Evolutionary conservation across 2,797 vertebrate genomes (phyloP), one percentile per base, ranked within the genome.

Genomic region (Urocyon cinereoargenteus): DNA sequence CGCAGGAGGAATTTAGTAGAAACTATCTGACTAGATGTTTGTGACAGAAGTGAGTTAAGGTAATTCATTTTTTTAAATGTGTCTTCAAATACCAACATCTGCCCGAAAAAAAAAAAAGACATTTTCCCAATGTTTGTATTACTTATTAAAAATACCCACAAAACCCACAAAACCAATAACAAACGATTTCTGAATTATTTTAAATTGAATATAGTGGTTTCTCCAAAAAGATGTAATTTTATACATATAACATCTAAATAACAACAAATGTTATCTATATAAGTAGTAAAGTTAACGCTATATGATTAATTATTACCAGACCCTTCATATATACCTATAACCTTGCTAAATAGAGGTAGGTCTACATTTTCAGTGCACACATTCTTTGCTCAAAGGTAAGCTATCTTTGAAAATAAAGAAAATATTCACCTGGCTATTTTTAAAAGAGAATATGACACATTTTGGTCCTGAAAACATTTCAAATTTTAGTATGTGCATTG

Each of bases 31-130:
- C 95, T 97, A 0, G 72, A 1, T 61, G 64, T 61, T 94, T 97
- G 19, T 90, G 83, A 97, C 61, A 79, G 83, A 97, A 85, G 72
- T 86, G 55, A 96, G 5, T 94, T 59, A 66, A 89, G n/a, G 40
- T 91, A 92, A 95, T 93, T 96, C 90, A 22, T 86, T 96, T 97
- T 97, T 83, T 96, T 79, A 28, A 55, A 78, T 49, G 18, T 40
- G 86, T 86, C 34, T 70, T 68, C 51, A 95, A 89, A 93, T 92
- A 73, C 34, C 88, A 97, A 34, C 34, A 7, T 78, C 22, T 94
- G 68, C 75, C 31, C 64, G 59, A 16, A 31, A 70, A 68, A 68
- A 45, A 73, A 14, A 6, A 66, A 66, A 10, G 45, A 53, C 28
- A 68, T 21, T 68, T 91, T 45, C 53, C 51, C 14, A 13, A 15